Conservation (phyloP, 2,888 invertebrate genomes). For the Apodemia zela region DNA sequence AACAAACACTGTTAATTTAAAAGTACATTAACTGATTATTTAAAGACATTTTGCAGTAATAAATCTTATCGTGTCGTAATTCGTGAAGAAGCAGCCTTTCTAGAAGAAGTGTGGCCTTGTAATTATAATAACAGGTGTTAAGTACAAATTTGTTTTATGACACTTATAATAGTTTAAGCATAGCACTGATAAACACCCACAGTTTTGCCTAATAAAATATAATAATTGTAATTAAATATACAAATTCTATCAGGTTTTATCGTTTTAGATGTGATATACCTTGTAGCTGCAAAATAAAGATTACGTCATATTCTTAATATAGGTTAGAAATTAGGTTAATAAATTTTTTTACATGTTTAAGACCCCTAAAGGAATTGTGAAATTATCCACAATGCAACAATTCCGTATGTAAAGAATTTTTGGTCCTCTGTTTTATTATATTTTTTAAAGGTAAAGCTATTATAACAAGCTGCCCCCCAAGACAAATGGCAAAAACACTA, state of each 20-base stretch:
- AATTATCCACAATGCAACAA: not conserved
- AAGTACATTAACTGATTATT: not conserved
- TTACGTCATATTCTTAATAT: not conserved
- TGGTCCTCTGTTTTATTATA: too few relatives aligned
- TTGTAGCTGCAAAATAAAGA: slow-evolving; percentile 9
- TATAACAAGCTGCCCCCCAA: too few relatives aligned
- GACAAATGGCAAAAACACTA: too few relatives aligned
- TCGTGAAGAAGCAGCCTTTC: not conserved
- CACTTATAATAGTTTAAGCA: slow-evolving; percentile 11
- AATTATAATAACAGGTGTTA: slow-evolving; percentile 42
- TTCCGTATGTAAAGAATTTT: too few relatives aligned
- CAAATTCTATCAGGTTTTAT: not conserved
- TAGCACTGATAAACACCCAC: not conserved
- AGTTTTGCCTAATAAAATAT: not conserved
- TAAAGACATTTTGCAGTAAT: not conserved
- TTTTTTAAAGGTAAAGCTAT: too few relatives aligned
- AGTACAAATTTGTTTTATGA: slow-evolving; percentile 53
- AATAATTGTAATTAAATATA: not conserved
- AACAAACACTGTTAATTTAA: too few relatives aligned
- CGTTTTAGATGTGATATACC: not conserved
- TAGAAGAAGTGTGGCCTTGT: slow-evolving; percentile 39
- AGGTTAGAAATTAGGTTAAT: not conserved
- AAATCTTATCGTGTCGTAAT: slow-evolving; percentile 2
- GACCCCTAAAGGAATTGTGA: not conserved
- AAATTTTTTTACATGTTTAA: not conserved